Evolutionary conservation across 2,797 vertebrate species (phyloP).

Genomic region (Dermochelys coriacea): DNA sequence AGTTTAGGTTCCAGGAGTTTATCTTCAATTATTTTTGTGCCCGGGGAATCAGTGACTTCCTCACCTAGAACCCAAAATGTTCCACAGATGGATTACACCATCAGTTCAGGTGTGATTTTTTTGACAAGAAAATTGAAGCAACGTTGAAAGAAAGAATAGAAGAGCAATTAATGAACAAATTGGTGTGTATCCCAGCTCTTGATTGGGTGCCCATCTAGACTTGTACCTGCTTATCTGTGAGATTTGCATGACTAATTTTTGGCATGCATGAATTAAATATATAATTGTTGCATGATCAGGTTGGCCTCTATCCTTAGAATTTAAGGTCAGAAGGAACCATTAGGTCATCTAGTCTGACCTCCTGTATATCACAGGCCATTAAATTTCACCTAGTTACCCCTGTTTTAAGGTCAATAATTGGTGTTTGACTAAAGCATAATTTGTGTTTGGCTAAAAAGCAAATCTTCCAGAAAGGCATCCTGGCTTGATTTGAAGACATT

Average conservation of each 20-base stretch:
- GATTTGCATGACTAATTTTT: not conserved
- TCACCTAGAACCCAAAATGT: not conserved
- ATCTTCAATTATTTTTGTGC: not conserved
- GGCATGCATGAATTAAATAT: not conserved
- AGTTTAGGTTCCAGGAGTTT: not conserved
- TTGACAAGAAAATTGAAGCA: not conserved
- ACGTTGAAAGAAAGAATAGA: not conserved
- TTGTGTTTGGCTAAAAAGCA: not conserved
- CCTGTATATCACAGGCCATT: not conserved
- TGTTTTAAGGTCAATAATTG: not conserved
- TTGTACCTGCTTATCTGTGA: not conserved
- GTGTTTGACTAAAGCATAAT: not conserved
- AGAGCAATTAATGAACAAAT: not conserved
- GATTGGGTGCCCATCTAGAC: not conserved
- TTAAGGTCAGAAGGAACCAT: constrained; percentile 10
- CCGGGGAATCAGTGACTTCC: not conserved
- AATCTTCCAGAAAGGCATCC: not conserved
- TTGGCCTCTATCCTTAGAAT: not conserved
- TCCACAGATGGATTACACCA: not conserved
- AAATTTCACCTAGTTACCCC: not conserved
- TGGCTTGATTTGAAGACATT: not conserved
- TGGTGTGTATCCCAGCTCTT: accelerated
- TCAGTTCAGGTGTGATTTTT: not conserved
- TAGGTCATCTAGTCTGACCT: not conserved
- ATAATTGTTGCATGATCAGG: not conserved